Conservation (phyloP, 1,140 invertebrate genomes). For the Mercenaria mercenaria region DNA sequence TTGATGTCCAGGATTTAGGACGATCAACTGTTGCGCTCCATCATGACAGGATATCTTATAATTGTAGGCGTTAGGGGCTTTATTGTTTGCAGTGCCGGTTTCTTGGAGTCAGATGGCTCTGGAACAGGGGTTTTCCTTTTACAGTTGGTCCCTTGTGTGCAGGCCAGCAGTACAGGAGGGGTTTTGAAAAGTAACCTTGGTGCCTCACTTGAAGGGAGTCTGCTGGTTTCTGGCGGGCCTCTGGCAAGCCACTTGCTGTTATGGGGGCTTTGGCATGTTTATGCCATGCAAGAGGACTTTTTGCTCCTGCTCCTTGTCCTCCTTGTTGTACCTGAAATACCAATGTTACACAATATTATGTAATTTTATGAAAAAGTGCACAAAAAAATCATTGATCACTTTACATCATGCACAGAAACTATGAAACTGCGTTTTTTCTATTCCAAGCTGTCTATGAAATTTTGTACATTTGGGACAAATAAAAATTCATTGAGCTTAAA, state of each 20-base stretch:
- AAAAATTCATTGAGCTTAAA: background rate
- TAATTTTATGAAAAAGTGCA: background rate
- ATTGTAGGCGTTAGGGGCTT: background rate
- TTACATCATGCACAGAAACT: background rate
- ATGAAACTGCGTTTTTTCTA: background rate
- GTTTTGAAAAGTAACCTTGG: background rate
- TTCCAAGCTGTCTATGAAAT: background rate
- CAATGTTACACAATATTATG: conserved; percentile 11
- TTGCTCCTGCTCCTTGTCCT: conserved; percentile 33
- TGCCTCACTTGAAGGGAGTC: conserved; percentile 20
- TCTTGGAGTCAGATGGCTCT: background rate
- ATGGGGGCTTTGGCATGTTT: conserved; percentile 40
- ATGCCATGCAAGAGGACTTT: conserved; percentile 49
- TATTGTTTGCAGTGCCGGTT: background rate
- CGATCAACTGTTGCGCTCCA: conserved; percentile 3
- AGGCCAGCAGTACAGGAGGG: conserved; percentile 44
- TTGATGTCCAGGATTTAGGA: background rate
- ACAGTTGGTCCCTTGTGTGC: background rate
- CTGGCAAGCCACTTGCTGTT: conserved; percentile 43
- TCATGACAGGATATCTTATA: conserved; percentile 19
- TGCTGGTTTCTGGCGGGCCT: conserved; percentile 51
- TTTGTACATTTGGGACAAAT: background rate
- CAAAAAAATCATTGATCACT: background rate
- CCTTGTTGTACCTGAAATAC: conserved; percentile 50
- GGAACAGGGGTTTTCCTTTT: too few relatives aligned